Base-by-base conservation (phyloP, 2,113 vertebrate genomes). In the Ornithorhynchus anatinus region DNA sequence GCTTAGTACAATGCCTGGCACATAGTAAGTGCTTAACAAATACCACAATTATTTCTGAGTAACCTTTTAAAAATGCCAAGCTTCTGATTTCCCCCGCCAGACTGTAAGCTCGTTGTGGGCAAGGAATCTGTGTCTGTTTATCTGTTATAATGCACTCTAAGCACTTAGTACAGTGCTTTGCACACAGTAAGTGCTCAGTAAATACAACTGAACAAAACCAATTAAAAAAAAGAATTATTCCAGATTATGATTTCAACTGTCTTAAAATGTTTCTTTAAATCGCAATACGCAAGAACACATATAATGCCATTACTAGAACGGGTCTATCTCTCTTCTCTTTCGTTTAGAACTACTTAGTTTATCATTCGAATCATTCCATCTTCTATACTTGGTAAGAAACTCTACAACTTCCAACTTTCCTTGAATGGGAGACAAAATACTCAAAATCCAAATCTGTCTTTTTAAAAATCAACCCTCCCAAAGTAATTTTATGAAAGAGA, bases 291-390 rank as follows among this genome's bases (percentile, higher is more conserved):
- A 13, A 9, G 17, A 50, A 29, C 29, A 19, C n/a, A n/a, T n/a
- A n/a, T n/a, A n/a, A n/a, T n/a, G n/a, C n/a, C n/a, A n/a, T n/a
- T n/a, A n/a, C n/a, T n/a, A n/a, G n/a, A n/a, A n/a, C n/a, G n/a
- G n/a, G n/a, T n/a, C n/a, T n/a, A n/a, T n/a, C n/a, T n/a, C n/a
- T n/a, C n/a, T n/a, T n/a, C 15, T 45, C 27, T 75, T 63, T 81
- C 56, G 40, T 67, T 80, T 75, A 72, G 72, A 69, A 80, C 43
- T 72, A 77, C 84, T 77, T 38, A 84, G 77, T 56, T 72, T 82
- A 67, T 84, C 73, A 80, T 63, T 61, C 85, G 86, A 84, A 84
- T 75, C 81, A 85, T 85, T 57, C 72, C 78, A 80, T 73, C n/a
- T n/a, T n/a, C n/a, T n/a, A n/a, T n/a, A n/a, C n/a, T 84, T 85